These are phyloP conservation scores for Chymomyza fuscimana DNA, from an alignment of 2,888 invertebrate species.

Conservation along the genomic window DNA sequence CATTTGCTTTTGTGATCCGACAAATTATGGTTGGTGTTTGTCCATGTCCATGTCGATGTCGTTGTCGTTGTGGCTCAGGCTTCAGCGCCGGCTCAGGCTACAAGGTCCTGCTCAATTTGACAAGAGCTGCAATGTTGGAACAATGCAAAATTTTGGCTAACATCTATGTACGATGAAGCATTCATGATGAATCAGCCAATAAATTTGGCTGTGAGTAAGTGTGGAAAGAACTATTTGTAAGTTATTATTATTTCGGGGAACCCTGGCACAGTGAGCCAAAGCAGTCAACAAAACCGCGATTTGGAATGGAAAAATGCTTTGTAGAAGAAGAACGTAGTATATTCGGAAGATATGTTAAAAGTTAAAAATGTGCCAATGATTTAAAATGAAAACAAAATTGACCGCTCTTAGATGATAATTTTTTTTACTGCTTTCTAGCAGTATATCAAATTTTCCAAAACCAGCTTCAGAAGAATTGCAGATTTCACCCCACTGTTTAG, in stretches of 20 bases:
- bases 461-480: too few relatives aligned
- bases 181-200: not conserved
- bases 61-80: too few relatives aligned
- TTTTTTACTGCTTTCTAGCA: too few relatives aligned
- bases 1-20: conserved; percentile 48
- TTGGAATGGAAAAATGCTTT: not conserved
- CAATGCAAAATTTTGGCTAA: not conserved
- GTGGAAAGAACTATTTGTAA: not conserved
- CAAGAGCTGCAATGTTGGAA: not conserved
- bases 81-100: not conserved
- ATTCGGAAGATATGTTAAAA: too few relatives aligned
- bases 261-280: not conserved
- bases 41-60: not conserved
- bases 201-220: not conserved
- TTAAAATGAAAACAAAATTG: too few relatives aligned
- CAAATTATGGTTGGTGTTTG: conserved; percentile 47
- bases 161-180: not conserved
- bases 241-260: not conserved
- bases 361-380: too few relatives aligned
- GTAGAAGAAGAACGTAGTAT: too few relatives aligned
- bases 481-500: too few relatives aligned
- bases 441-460: too few relatives aligned
- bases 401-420: too few relatives aligned
- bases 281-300: not conserved
- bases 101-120: not conserved